A percentile compares a stretch with the other conserved stretches of the same genome.
These are phyloP conservation scores for Azorinus chamasolen DNA, from an alignment of 2,888 invertebrate genomes.

Conservation along the genomic window DNA sequence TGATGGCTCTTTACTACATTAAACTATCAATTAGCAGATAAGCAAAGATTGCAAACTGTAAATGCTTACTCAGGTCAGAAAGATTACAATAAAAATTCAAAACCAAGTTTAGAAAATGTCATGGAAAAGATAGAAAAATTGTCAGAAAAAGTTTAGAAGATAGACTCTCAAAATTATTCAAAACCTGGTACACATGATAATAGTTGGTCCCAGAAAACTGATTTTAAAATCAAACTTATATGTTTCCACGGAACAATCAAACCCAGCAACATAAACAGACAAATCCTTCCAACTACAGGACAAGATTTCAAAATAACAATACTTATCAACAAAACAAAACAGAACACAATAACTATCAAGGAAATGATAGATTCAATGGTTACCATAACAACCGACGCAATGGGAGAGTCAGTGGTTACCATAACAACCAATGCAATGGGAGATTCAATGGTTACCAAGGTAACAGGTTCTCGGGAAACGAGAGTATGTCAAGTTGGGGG, in stretches of 20 bases:
- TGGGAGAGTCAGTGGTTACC: constrained; percentile 3
- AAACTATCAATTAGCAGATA: too few species aligned
- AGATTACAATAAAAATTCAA: too few species aligned
- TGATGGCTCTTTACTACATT: too few species aligned
- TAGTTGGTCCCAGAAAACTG: too few species aligned
- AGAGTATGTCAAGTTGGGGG: constrained; percentile 16
- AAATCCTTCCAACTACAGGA: too few species aligned
- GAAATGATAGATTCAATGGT: too few species aligned
- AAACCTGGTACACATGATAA: not conserved
- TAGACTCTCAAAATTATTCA: not conserved
- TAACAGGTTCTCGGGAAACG: constrained; percentile 13
- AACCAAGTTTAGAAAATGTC: not conserved
- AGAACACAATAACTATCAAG: too few species aligned
- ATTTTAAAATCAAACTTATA: too few species aligned
- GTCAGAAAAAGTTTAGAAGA: not conserved
- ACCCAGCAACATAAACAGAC: too few species aligned
- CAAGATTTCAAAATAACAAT: too few species aligned
- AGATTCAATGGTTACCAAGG: not conserved
- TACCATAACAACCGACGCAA: not conserved
- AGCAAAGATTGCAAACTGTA: constrained; percentile 20
- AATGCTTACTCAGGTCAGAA: not conserved
- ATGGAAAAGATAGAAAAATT: not conserved
- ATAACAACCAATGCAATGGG: not conserved
- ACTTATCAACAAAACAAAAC: too few species aligned
- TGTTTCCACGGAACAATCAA: too few species aligned